phyloP scores from a whole-genome alignment of 1,140 invertebrate genomes.

The Drosophila santomea region DNA sequence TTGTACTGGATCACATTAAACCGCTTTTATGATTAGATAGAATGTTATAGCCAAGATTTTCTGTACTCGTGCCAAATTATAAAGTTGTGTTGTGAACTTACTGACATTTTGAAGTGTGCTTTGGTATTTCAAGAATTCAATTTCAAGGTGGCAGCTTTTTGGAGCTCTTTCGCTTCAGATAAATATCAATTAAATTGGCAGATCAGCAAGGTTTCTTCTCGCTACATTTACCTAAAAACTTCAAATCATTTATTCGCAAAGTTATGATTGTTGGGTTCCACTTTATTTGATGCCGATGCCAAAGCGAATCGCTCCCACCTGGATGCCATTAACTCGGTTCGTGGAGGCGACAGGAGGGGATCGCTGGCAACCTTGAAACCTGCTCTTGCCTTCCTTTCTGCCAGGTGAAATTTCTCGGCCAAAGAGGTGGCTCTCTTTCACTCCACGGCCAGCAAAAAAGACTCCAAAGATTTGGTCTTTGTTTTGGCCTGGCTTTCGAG shows the following conservation, averaged over 20 bases:
- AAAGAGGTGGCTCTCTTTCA: slow-evolving; percentile 16
- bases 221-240: background rate
- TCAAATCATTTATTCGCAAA: slow-evolving; percentile 8
- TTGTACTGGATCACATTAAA: background rate
- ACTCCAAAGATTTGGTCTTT: slow-evolving; percentile 14
- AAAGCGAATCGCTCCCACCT: slow-evolving; percentile 21
- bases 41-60: no score
- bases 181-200: background rate
- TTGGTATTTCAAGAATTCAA: no score
- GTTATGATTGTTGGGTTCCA: slow-evolving; percentile 14
- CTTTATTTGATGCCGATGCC: slow-evolving; percentile 8
- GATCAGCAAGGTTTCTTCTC: background rate
- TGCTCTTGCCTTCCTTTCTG: slow-evolving; percentile 53
- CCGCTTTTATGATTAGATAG: no score
- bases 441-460: background rate
- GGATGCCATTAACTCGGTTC: slow-evolving; percentile 21
- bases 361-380: slow-evolving; percentile 70
- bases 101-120: background rate
- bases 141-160: background rate
- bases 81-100: background rate
- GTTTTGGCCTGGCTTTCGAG: slow-evolving; percentile 47
- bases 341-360: slow-evolving; percentile 5
- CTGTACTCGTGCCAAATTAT: no score
- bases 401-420: slow-evolving; percentile 66
- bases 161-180: background rate